Percentiles rank a stretch among this genome's conserved stretches.
Conservation (phyloP, 2,888 invertebrate species). For the Oligia fasciuncula region DNA sequence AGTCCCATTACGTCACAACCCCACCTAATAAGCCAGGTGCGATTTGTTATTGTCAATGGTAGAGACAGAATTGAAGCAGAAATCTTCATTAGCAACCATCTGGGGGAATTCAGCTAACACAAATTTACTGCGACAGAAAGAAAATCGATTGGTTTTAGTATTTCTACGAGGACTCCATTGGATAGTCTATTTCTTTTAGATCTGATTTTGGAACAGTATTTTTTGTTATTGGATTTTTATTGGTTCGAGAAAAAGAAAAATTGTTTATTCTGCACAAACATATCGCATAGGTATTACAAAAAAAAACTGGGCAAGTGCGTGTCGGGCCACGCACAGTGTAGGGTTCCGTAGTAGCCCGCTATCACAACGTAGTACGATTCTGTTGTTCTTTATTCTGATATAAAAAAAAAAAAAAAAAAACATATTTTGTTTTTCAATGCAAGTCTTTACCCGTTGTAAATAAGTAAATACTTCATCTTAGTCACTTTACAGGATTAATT, state of each 20-base stretch:
- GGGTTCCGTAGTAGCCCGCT: too few relatives aligned
- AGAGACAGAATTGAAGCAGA: slow-evolving; percentile 53
- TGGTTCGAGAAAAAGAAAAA: neutral
- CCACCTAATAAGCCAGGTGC: slow-evolving; percentile 54
- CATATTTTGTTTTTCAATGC: too few relatives aligned
- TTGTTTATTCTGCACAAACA: too few relatives aligned
- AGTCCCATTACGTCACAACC: slow-evolving; percentile 10
- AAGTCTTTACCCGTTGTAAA: too few relatives aligned
- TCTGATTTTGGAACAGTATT: neutral
- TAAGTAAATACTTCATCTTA: too few relatives aligned
- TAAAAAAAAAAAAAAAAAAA: too few relatives aligned
- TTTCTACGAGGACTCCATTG: slow-evolving; percentile 31
- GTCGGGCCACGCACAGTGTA: too few relatives aligned
- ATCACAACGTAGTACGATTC: too few relatives aligned
- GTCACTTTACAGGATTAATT: too few relatives aligned
- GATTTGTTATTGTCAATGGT: slow-evolving; percentile 63
- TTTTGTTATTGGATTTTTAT: slow-evolving; percentile 3
- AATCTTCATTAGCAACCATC: slow-evolving; percentile 64
- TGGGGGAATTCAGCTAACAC: slow-evolving; percentile 50
- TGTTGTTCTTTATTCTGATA: too few relatives aligned
- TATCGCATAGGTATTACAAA: too few relatives aligned
- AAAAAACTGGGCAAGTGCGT: too few relatives aligned
- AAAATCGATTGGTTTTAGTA: slow-evolving; percentile 26
- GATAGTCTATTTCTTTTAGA: slow-evolving; percentile 11
- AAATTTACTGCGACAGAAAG: slow-evolving; percentile 51